Evolutionary conservation across 2,888 invertebrate genomes (phyloP), one percentile per base, ranked within the genome.

Genomic region (Stomorhina lunata): DNA sequence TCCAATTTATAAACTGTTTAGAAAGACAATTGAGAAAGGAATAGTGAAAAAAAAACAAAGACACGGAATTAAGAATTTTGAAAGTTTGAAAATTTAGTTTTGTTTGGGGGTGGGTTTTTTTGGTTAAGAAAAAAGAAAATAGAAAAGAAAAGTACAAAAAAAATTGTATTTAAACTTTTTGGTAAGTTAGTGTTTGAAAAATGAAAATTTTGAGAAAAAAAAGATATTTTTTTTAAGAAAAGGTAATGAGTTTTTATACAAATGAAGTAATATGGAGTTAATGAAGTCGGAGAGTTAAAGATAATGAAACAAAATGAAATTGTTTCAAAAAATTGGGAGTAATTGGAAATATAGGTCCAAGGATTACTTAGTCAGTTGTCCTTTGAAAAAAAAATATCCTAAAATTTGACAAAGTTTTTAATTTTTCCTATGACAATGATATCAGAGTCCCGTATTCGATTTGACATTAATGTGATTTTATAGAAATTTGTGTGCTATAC

Each of bases 1-100:
- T 82, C 82, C 82, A 79, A 82, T 82, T 82, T 76, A 57, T 59
- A 79, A 82, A 82, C 82, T 82, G 82, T 79, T 79, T 71, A 68
- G 75, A 80, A 77, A 80, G 76, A 80, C 76, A 76, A 80, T 76
- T 63, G 48, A 82, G 66, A 82, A 76, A 66, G 79, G 77, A 61
- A 77, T 66, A 81, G 71, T 66, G 73, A 77, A 77, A 32, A 80
- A 43, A 61, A 72, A 68, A 66, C 50, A 66, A 57, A 76, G 55
- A 66, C 65, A 79, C 55, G 48, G 40, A 32, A 75, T 66, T 72
- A 68, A 73, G 55, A 73, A 75, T 65, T 78, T 78, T 48, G 78
- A 77, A 77, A 72, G 40, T n/a, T 72, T 27, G 25, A 27, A 5
- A 10, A 27, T 10, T 9, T 27, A 78, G 65, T 32, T 34, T 15